These are phyloP conservation scores for Marisa cornuarietis DNA, from an alignment of 1,140 invertebrate species.

Conservation along the genomic window DNA sequence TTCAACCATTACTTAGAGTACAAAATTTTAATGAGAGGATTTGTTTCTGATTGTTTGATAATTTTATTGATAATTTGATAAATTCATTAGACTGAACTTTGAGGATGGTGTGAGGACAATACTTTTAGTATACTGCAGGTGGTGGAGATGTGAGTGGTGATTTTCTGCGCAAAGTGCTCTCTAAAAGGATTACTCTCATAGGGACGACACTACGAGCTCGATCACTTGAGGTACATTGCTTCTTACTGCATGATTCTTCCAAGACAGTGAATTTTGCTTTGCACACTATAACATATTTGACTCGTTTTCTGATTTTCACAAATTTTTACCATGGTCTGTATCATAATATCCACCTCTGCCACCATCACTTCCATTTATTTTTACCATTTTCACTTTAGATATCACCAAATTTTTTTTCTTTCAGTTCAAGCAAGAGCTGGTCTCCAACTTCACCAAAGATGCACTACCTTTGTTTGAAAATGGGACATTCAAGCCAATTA, in stretches of 20 bases:
- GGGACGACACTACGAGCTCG: constrained; percentile 57
- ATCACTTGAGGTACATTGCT: constrained; percentile 43
- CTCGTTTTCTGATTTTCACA: neutral
- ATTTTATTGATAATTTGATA: too few species aligned
- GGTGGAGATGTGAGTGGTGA: constrained; percentile 55
- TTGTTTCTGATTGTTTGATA: too few species aligned
- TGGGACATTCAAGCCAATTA: constrained; percentile 50
- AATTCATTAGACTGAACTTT: too few species aligned
- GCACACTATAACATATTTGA: too few species aligned
- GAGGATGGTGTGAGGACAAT: too few species aligned
- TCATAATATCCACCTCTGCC: too few species aligned
- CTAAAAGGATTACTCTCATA: constrained; percentile 56
- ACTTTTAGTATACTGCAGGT: constrained; percentile 36
- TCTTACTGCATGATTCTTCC: neutral
- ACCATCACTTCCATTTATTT: neutral
- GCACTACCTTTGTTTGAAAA: constrained; percentile 49
- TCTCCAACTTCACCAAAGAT: constrained; percentile 42
- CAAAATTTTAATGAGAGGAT: neutral
- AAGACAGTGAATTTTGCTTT: neutral
- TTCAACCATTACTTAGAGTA: neutral
- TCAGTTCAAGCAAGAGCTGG: constrained; percentile 59
- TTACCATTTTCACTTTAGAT: neutral
- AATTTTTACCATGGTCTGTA: too few species aligned
- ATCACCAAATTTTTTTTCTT: constrained; percentile 32
- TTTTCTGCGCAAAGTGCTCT: constrained; percentile 50